phyloP scores from a whole-genome alignment of 1,140 invertebrate species.

The Varroa destructor region DNA sequence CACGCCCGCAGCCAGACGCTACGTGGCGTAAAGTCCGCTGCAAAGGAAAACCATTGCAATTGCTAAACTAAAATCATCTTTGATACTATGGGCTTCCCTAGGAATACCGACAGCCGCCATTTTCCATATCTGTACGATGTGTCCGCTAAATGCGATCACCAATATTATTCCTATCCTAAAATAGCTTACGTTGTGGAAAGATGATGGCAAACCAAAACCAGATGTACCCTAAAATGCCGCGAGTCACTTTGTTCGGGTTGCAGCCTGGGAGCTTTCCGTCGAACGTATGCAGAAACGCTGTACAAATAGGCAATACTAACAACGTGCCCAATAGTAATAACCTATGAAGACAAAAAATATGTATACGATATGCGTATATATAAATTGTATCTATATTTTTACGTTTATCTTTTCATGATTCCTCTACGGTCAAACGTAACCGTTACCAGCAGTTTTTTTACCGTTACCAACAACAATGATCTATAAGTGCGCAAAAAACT shows the following conservation, averaged over 20 bases:
- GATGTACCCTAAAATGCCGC: constrained; percentile 9
- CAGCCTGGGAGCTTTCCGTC: background rate
- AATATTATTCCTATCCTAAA: background rate
- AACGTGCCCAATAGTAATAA: background rate
- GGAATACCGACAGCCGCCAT: too few species aligned
- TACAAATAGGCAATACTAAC: background rate
- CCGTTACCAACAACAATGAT: too few species aligned
- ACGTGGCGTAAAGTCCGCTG: constrained; percentile 7
- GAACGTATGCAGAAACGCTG: background rate
- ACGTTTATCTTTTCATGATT: too few species aligned
- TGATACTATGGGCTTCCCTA: too few species aligned
- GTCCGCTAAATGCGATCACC: background rate
- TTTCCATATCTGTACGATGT: too few species aligned
- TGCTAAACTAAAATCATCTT: too few species aligned
- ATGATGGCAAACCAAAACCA: constrained; percentile 6
- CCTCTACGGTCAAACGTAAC: too few species aligned
- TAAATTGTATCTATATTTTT: too few species aligned
- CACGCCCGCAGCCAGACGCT: background rate
- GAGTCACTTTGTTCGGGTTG: background rate
- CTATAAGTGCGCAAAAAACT: too few species aligned
- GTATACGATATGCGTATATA: too few species aligned
- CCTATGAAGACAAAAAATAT: too few species aligned
- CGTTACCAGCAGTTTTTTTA: too few species aligned
- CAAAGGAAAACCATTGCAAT: background rate
- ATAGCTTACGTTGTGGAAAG: background rate